A percentile compares a stretch with the other conserved stretches of the same genome.
Conservation (phyloP, 1,140 invertebrate genomes). For the Eupeodes corollae region DNA sequence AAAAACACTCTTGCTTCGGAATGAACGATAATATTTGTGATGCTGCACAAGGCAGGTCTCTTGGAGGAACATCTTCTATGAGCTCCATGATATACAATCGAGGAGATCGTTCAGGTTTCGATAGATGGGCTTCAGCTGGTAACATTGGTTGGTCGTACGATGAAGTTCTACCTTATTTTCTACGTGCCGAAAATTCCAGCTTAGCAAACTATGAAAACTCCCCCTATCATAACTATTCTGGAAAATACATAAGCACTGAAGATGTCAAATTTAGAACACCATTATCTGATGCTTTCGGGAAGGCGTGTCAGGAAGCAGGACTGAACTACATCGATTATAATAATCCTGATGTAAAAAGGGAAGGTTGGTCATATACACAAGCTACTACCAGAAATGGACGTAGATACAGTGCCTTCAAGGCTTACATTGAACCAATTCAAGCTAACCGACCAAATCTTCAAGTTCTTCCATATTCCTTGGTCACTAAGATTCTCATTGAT, state of each 20-base stretch:
- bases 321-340: slow-evolving; percentile 49
- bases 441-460: slow-evolving; percentile 53
- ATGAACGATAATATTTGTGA: slow-evolving; percentile 41
- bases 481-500: slow-evolving; percentile 52
- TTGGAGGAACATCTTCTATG: slow-evolving; percentile 61
- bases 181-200: slow-evolving; percentile 44
- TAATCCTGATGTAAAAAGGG: slow-evolving; percentile 47
- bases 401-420: slow-evolving; percentile 43
- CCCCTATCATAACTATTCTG: slow-evolving; percentile 41
- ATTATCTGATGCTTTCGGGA: slow-evolving; percentile 46
- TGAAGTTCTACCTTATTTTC: slow-evolving; percentile 53
- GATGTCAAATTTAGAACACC: slow-evolving; percentile 41
- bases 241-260: slow-evolving; percentile 41
- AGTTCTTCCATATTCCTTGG: slow-evolving; percentile 44
- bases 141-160: slow-evolving; percentile 57
- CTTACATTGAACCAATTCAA: slow-evolving; percentile 45
- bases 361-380: slow-evolving; percentile 54
- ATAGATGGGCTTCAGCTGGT: slow-evolving; percentile 55
- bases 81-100: slow-evolving; percentile 77
- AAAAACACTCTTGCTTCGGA: slow-evolving; percentile 44
- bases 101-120: slow-evolving; percentile 59
- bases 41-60: slow-evolving; percentile 46
- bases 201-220: slow-evolving; percentile 37
- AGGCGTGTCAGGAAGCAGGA: slow-evolving; percentile 45
- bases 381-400: slow-evolving; percentile 45